Percentiles rank a stretch among this genome's conserved stretches.
phyloP scores from a whole-genome alignment of 1,140 invertebrate genomes.

The Polypedilum vanderplanki region DNA sequence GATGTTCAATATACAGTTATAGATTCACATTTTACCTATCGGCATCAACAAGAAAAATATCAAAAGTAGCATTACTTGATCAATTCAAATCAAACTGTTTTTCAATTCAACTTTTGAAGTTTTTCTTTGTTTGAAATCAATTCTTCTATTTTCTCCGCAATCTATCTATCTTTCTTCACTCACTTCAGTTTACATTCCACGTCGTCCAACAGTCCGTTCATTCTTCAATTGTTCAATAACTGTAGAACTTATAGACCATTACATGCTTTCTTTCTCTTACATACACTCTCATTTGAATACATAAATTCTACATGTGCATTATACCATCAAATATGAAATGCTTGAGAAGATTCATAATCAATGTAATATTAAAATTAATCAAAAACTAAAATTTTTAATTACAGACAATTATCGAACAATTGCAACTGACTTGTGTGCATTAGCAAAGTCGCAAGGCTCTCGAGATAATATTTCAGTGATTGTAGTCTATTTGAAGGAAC shows the following conservation, averaged over 20 bases:
- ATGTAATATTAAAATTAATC: slow-evolving; percentile 22
- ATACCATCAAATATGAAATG: not conserved
- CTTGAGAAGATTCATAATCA: not conserved
- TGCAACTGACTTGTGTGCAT: not conserved
- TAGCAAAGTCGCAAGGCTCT: slow-evolving; percentile 66
- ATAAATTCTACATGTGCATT: slow-evolving; percentile 6
- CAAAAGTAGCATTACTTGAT: not conserved
- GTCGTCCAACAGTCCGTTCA: not conserved
- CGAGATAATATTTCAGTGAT: slow-evolving; percentile 83
- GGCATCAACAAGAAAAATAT: not conserved
- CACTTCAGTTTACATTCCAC: not conserved
- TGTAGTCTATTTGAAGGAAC: slow-evolving; percentile 74
- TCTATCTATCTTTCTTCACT: not conserved
- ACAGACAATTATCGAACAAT: slow-evolving; percentile 15
- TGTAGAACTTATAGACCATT: not conserved
- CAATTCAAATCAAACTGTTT: slow-evolving; percentile 9
- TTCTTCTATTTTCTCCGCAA: not conserved
- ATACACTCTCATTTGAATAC: not conserved
- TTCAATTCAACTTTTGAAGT: not conserved
- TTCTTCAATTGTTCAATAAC: slow-evolving; percentile 14
- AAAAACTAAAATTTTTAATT: slow-evolving; percentile 29
- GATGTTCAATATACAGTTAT: not conserved
- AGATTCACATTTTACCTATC: not conserved
- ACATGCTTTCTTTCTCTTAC: not conserved
- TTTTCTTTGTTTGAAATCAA: not conserved